Evolutionary conservation across 2,797 vertebrate genomes (phyloP).

Genomic region (Hapalemur alaotrensis): DNA sequence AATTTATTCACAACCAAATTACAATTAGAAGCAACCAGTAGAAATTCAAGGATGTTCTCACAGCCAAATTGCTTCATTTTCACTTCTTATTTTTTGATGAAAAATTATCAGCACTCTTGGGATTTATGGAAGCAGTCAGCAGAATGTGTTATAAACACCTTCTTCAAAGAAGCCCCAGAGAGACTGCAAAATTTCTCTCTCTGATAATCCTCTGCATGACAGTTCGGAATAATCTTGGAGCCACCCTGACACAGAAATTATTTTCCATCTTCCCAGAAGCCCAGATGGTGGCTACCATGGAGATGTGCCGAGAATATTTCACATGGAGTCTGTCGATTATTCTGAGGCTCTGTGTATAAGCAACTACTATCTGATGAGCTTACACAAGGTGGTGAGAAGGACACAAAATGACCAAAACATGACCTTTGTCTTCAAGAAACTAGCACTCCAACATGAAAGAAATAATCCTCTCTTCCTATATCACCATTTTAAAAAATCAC

Average conservation of each 20-base stretch:
- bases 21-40: constrained; percentile 53
- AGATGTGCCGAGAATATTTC: neutral
- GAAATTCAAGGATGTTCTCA: constrained; percentile 42
- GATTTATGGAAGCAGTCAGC: constrained; percentile 68
- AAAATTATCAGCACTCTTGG: constrained; percentile 58
- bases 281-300: neutral
- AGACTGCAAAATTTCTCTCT: constrained; percentile 25
- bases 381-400: neutral
- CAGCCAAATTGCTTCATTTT: constrained; percentile 60
- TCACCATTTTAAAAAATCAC: neutral
- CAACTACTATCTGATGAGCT: neutral
- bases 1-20: constrained; percentile 27
- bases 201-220: constrained; percentile 42
- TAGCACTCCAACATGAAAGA: neutral
- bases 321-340: neutral
- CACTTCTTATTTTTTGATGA: constrained; percentile 57
- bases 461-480: neutral
- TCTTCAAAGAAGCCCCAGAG: constrained; percentile 54
- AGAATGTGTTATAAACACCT: constrained; percentile 68
- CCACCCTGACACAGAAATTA: neutral
- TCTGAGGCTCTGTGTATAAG: neutral
- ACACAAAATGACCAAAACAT: neutral
- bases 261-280: constrained; percentile 23
- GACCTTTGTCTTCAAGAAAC: neutral
- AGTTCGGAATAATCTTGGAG: constrained; percentile 51